These are phyloP conservation scores for Columba janthina DNA, from an alignment of 2,113 vertebrate species.

Conservation along the genomic window DNA sequence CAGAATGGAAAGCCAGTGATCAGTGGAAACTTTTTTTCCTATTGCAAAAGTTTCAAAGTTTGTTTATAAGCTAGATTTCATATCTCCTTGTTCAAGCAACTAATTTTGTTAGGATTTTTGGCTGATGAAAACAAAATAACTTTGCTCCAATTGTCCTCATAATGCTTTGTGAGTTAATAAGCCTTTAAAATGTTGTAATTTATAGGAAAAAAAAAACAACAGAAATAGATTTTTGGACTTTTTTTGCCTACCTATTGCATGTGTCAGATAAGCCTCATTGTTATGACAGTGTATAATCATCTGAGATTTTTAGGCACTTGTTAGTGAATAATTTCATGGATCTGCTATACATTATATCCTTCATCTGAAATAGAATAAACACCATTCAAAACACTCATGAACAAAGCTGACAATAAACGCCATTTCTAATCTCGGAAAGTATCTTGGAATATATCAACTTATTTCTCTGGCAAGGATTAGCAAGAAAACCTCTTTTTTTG, in stretches of 20 bases:
- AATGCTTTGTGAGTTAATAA: not conserved
- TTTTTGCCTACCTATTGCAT: not conserved
- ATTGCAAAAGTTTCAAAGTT: not conserved
- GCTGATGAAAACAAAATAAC: not conserved
- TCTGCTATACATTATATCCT: not conserved
- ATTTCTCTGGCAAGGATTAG: not conserved
- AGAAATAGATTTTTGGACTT: not conserved
- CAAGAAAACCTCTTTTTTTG: not conserved
- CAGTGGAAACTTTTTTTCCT: not conserved
- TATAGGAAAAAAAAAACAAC: not conserved
- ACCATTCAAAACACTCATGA: not conserved
- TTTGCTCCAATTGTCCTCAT: not conserved
- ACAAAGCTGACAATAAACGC: not conserved
- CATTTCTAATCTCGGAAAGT: not conserved
- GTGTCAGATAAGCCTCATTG: not conserved
- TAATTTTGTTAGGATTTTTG: not conserved
- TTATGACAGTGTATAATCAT: not conserved
- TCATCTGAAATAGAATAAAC: not conserved
- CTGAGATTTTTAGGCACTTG: not conserved
- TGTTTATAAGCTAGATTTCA: not conserved
- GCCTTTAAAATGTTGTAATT: not conserved
- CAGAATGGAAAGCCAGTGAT: not conserved
- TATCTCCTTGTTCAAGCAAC: not conserved
- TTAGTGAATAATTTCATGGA: not conserved
- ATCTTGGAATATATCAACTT: not conserved